A percentile compares a stretch with the other conserved stretches of the same genome.
phyloP scores from a whole-genome alignment of 2,113 vertebrate species.

The Pelodiscus sinensis region DNA sequence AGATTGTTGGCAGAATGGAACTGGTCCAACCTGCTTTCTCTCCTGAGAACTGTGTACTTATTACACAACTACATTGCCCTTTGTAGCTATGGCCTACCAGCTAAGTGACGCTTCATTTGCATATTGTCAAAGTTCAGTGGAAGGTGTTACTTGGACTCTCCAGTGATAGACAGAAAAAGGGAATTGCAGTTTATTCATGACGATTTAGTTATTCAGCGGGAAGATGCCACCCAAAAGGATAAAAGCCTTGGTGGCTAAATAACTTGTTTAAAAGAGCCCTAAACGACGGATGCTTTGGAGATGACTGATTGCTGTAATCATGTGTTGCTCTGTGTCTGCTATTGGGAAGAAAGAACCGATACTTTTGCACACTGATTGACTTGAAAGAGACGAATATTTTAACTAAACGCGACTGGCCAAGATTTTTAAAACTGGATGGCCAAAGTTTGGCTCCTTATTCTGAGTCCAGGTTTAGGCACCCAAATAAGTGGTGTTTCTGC shows the following conservation, averaged over 20 bases:
- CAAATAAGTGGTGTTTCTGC: not conserved
- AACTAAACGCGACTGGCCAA: fast-evolving
- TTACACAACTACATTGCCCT: not conserved
- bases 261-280: not conserved
- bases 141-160: slow-evolving; percentile 1
- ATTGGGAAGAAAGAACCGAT: not conserved
- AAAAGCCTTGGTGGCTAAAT: not conserved
- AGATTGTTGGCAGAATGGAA: not conserved
- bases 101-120: not conserved
- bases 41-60: not conserved
- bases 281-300: not conserved
- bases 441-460: not conserved
- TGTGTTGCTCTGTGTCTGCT: fast-evolving
- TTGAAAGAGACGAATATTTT: not conserved
- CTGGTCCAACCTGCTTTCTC: fast-evolving
- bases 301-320: fast-evolving
- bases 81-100: not conserved
- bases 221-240: not conserved
- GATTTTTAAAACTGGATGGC: not conserved
- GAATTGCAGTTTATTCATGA: not conserved
- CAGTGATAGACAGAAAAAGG: not conserved
- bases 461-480: not conserved
- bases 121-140: fast-evolving
- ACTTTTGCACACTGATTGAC: not conserved
- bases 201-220: slow-evolving; percentile 21